Evolutionary conservation across 2,797 vertebrate genomes (phyloP), one percentile per base, ranked within the genome.

Genomic region (Setipinna tenuifilis): DNA sequence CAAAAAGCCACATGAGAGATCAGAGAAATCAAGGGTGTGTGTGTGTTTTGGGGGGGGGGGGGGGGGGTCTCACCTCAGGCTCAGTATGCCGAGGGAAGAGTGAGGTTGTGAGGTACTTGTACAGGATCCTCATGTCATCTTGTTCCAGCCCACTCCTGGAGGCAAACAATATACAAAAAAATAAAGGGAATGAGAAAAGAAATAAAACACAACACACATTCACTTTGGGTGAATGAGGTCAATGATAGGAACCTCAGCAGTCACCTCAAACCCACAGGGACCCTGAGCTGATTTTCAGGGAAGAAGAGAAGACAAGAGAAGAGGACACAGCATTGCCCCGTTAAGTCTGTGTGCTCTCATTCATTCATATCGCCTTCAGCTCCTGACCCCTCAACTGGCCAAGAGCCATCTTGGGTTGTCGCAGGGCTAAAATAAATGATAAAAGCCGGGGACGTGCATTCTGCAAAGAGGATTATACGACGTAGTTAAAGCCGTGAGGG

Each of bases 91-190:
- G 95, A 75, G 98, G 98, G 90, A 99, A 99, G 83, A 99, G 95
- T 0, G 98, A 99, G 0, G 98, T 99, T 0, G 98, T 99, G 92
- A 99, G 95, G 92, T 99, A 99, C 90, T 99, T 99, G 93, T 99
- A 99, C 86, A 99, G 91, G 94, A 98, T 99, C 89, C 98, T 96
- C 98, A 99, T 99, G 91, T 99, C 98, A 1, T 99, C 98, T 93
- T 99, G 98, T 89, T 99, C 98, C 90, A 99, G 91, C 86, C 98
- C 98, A 85, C 98, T 99, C 98, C 98, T 99, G 91, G 19, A 61
- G 91, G 90, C 50, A 65, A 83, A 65, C 6, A 81, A 31, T n/a
- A 48, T 44, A 9, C 0, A 44, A 50, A 82, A 48, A 12, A 48
- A 28, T 19, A 31, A 14, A 68, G n/a, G 10, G 23, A 16, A 12